Conservation (phyloP, 2,888 invertebrate species). For the Seladonia tumulorum region DNA sequence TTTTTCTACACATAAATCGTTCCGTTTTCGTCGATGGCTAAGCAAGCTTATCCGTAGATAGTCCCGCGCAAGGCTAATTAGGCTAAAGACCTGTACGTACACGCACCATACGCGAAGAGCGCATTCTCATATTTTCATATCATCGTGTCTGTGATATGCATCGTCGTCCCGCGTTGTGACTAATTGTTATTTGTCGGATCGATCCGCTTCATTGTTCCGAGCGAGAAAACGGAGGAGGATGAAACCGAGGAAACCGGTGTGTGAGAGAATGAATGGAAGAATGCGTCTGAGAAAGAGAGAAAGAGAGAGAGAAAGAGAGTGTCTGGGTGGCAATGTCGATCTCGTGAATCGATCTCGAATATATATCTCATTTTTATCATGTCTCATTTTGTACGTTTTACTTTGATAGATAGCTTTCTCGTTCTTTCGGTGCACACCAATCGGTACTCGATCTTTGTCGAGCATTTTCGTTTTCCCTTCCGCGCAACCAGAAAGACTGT, state of each 20-base stretch:
- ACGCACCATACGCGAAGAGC: slow-evolving; percentile 40
- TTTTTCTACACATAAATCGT: slow-evolving; percentile 52
- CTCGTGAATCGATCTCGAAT: slow-evolving; percentile 59
- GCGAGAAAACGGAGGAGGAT: slow-evolving; percentile 3
- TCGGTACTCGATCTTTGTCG: background rate
- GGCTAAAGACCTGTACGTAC: slow-evolving; percentile 24
- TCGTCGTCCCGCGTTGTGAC: slow-evolving; percentile 58
- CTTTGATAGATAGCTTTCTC: slow-evolving; percentile 30
- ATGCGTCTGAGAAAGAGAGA: background rate
- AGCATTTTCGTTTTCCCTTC: background rate
- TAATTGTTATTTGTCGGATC: slow-evolving; percentile 47
- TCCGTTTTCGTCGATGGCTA: slow-evolving; percentile 55
- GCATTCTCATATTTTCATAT: slow-evolving; percentile 68
- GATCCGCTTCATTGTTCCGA: slow-evolving; percentile 41
- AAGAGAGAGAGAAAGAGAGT: slow-evolving; percentile 2
- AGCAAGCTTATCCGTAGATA: slow-evolving; percentile 68
- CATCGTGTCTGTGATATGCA: slow-evolving; percentile 79
- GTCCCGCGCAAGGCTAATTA: slow-evolving; percentile 33
- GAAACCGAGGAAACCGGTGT: background rate
- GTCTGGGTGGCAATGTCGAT: slow-evolving; percentile 46
- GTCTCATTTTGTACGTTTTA: slow-evolving; percentile 41
- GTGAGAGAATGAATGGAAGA: background rate
- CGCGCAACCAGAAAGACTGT: slow-evolving; percentile 46
- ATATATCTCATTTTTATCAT: slow-evolving; percentile 48
- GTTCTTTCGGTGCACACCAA: slow-evolving; percentile 9